A percentile compares a stretch with the other conserved stretches of the same genome.
These are phyloP conservation scores for Gambusia yucatana DNA, from an alignment of 2,797 vertebrate genomes.

Conservation along the genomic window DNA sequence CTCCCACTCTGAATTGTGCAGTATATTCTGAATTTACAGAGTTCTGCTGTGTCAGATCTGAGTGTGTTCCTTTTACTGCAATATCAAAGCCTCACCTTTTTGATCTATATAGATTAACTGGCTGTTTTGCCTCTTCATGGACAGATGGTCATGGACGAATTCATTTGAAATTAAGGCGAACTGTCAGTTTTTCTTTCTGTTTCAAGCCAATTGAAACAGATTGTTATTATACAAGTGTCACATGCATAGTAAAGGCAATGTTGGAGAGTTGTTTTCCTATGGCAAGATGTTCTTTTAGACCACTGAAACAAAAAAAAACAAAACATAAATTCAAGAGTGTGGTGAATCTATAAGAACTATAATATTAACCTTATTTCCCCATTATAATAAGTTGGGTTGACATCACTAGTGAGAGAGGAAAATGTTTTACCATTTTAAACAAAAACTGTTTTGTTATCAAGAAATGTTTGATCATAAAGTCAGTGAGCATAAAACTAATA, in stretches of 20 bases:
- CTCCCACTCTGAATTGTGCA: neutral
- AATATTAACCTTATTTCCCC: neutral
- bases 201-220: neutral
- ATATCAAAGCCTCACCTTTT: neutral
- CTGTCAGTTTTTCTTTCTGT: neutral
- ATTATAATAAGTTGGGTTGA: neutral
- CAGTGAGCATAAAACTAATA: neutral
- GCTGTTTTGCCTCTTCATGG: neutral
- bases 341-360: neutral
- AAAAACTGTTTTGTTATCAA: neutral
- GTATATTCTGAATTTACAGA: neutral
- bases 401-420: neutral
- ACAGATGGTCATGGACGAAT: neutral
- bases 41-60: neutral
- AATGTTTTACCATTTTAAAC: neutral
- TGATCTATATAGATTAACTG: neutral
- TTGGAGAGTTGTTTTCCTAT: neutral
- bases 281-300: neutral
- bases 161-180: neutral
- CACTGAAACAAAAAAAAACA: neutral
- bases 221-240: neutral
- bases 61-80: neutral
- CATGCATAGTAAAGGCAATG: neutral
- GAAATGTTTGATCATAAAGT: neutral
- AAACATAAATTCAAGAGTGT: neutral